A percentile compares a stretch with the other conserved stretches of the same genome.
phyloP scores from a whole-genome alignment of 1,140 invertebrate species.

The Rhyzopertha dominica region DNA sequence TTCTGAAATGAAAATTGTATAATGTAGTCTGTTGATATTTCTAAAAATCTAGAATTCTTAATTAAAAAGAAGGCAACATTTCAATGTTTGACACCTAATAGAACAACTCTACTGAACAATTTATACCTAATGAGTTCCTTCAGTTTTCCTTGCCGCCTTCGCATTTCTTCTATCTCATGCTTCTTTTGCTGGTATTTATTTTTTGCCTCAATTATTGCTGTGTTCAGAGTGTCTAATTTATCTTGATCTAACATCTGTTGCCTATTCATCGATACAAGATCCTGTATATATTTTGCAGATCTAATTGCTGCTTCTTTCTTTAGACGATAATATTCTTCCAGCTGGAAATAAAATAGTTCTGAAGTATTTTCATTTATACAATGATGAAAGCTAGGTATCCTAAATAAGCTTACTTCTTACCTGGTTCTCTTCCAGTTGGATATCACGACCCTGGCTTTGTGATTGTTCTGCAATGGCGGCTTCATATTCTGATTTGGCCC shows the following conservation, averaged over 20 bases:
- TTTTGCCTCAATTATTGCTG: slow-evolving; percentile 82
- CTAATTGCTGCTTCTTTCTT: slow-evolving; percentile 91
- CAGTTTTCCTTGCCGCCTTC: slow-evolving; percentile 86
- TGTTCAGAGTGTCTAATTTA: slow-evolving; percentile 80
- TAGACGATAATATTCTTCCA: slow-evolving; percentile 87
- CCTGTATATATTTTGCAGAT: slow-evolving; percentile 78
- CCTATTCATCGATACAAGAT: slow-evolving; percentile 87
- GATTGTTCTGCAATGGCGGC: slow-evolving; percentile 73
- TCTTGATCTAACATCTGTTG: slow-evolving; percentile 96
- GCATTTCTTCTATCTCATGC: slow-evolving; percentile 84
- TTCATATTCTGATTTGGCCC: slow-evolving; percentile 76
- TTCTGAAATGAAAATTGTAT: no score
- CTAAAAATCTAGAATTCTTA: no score
- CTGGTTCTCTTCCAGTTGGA: slow-evolving; percentile 87
- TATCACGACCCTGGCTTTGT: slow-evolving; percentile 75
- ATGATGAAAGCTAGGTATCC: neutral
- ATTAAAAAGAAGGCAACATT: no score
- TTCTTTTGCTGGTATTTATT: slow-evolving; percentile 81
- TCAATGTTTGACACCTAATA: no score
- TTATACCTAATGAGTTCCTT: slow-evolving; percentile 80
- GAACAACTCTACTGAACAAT: no score
- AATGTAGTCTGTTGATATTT: no score
- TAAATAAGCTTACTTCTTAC: slow-evolving; percentile 50
- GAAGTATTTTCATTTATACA: neutral
- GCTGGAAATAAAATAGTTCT: no score